Conservation (phyloP, 2,113 vertebrate genomes). For the Sterrhoptilus dennistouni region DNA sequence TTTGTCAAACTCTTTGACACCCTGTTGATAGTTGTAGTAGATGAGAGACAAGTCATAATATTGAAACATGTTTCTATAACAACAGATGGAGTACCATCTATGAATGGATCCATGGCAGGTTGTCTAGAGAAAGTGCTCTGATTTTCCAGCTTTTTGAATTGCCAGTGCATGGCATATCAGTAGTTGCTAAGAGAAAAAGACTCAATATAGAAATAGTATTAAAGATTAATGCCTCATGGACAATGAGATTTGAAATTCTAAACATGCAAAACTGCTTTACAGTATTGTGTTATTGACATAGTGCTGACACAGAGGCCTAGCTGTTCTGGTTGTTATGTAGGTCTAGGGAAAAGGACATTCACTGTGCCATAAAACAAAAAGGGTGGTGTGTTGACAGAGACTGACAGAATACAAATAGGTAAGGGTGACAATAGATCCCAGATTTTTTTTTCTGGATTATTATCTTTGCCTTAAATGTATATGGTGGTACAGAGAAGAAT, state of each 20-base stretch:
- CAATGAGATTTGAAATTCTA: neutral
- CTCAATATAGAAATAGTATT: neutral
- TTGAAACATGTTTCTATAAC: conserved; percentile 22
- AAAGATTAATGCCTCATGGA: neutral
- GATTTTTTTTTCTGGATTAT: neutral
- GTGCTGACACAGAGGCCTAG: neutral
- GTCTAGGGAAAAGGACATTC: neutral
- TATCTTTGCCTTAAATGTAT: neutral
- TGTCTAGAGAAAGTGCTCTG: neutral
- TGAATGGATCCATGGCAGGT: neutral
- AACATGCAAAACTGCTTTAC: neutral
- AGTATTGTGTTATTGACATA: neutral
- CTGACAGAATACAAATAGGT: accelerated
- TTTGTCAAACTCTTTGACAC: neutral
- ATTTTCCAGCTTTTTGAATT: conserved; percentile 7
- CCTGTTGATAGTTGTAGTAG: neutral
- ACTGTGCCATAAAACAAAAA: neutral
- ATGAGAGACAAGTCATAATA: neutral
- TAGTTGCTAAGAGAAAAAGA: neutral
- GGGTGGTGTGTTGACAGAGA: accelerated
- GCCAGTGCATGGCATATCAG: neutral
- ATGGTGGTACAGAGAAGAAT: neutral
- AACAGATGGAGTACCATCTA: neutral
- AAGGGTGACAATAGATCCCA: neutral
- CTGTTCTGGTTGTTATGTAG: neutral